These are phyloP conservation scores for Eriosoma lanigerum DNA, from an alignment of 1,140 invertebrate species.

Conservation along the genomic window DNA sequence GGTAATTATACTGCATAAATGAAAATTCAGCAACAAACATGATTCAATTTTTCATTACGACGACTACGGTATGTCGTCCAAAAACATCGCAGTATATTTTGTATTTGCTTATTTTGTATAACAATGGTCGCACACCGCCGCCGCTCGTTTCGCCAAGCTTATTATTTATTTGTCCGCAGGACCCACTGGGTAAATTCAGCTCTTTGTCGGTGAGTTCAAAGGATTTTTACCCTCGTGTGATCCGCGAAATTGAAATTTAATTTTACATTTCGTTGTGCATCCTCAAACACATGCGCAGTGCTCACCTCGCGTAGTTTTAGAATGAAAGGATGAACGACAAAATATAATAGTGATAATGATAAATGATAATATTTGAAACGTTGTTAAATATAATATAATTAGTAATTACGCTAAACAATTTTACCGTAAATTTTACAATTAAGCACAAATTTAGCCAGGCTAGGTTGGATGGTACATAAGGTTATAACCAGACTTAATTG, in stretches of 20 bases:
- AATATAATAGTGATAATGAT: no score
- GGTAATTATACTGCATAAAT: no score
- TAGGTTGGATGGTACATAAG: no score
- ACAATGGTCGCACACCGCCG: background rate
- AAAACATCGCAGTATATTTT: background rate
- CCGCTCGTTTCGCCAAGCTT: background rate
- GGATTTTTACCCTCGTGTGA: background rate
- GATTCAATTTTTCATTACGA: background rate
- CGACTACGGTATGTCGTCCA: background rate
- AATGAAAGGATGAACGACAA: no score
- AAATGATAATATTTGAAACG: no score
- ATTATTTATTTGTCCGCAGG: constrained; percentile 29
- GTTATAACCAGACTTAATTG: no score
- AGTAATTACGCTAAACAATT: no score
- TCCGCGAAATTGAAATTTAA: constrained; percentile 22
- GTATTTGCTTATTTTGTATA: constrained; percentile 6
- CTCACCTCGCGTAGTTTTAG: no score
- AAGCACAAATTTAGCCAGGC: no score
- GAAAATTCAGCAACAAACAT: constrained; percentile 7
- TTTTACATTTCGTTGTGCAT: background rate
- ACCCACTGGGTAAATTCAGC: constrained; percentile 2
- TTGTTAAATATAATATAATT: no score
- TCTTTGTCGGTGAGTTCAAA: constrained; percentile 35
- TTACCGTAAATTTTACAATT: no score
- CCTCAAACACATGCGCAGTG: background rate